Evolutionary conservation across 2,797 vertebrate genomes (phyloP).

Genomic region (Corythornis leucogaster): DNA sequence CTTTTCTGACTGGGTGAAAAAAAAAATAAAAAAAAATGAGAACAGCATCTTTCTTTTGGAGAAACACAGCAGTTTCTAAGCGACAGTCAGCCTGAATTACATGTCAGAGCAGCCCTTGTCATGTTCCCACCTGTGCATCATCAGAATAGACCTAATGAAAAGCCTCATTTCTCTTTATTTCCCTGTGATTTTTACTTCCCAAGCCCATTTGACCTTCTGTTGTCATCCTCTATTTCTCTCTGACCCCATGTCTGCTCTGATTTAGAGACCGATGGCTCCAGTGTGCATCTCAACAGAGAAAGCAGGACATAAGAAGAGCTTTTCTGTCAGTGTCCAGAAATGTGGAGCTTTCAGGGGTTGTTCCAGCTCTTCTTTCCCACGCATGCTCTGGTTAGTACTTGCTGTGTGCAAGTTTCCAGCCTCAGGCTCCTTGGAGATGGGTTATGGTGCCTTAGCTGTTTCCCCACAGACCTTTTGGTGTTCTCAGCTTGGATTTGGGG

Average conservation of each 20-base stretch:
- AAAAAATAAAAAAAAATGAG: neutral
- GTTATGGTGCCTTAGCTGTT: neutral
- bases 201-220: neutral
- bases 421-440: neutral
- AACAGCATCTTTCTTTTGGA: neutral
- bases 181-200: neutral
- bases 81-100: neutral
- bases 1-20: neutral
- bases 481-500: neutral
- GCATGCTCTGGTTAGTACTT: neutral
- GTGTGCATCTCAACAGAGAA: neutral
- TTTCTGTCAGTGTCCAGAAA: neutral
- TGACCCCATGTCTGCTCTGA: neutral
- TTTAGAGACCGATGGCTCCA: neutral
- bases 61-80: neutral
- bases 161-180: constrained; percentile 9
- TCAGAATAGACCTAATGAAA: constrained; percentile 21
- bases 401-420: neutral
- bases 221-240: neutral
- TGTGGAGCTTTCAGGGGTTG: neutral
- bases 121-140: neutral
- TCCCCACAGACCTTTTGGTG: neutral
- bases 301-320: neutral
- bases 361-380: neutral
- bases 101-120: neutral